Percentiles rank a stretch among this genome's conserved stretches.
These are phyloP conservation scores for Marronus borbonicus DNA, from an alignment of 2,888 invertebrate species.

Conservation along the genomic window DNA sequence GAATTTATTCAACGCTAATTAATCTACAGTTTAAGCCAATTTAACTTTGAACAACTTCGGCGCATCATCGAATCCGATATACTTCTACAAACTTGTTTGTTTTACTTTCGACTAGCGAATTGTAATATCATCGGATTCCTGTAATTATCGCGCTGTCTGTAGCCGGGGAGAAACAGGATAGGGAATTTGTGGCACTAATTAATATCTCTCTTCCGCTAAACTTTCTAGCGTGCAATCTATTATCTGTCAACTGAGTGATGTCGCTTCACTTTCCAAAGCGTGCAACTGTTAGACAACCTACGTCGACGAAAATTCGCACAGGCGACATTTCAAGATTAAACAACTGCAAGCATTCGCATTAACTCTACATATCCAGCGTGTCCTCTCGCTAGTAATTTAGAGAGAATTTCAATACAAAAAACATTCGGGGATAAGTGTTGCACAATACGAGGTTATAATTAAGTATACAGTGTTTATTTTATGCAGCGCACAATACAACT, in stretches of 20 bases:
- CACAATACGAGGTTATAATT: too few relatives aligned
- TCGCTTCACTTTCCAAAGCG: neutral
- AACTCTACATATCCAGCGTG: neutral
- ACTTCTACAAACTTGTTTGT: neutral
- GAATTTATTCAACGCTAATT: too few relatives aligned
- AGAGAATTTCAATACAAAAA: too few relatives aligned
- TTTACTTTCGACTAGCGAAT: neutral
- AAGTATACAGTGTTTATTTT: too few relatives aligned
- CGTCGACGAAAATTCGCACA: neutral
- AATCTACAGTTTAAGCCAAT: too few relatives aligned
- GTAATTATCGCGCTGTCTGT: conserved; percentile 27
- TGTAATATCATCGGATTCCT: conserved; percentile 4
- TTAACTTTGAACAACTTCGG: too few relatives aligned
- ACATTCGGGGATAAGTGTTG: too few relatives aligned
- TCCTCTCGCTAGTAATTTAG: too few relatives aligned
- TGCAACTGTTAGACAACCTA: neutral
- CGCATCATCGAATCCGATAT: neutral
- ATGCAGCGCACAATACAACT: too few relatives aligned
- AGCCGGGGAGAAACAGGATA: conserved; percentile 4
- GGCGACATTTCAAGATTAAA: neutral
- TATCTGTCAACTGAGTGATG: conserved; percentile 20
- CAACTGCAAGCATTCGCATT: neutral
- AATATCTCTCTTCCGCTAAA: conserved; percentile 43
- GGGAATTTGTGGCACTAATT: conserved; percentile 31
- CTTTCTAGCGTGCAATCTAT: conserved; percentile 27